phyloP scores from a whole-genome alignment of 2,888 invertebrate species.

The Leptodirus hochenwartii region DNA sequence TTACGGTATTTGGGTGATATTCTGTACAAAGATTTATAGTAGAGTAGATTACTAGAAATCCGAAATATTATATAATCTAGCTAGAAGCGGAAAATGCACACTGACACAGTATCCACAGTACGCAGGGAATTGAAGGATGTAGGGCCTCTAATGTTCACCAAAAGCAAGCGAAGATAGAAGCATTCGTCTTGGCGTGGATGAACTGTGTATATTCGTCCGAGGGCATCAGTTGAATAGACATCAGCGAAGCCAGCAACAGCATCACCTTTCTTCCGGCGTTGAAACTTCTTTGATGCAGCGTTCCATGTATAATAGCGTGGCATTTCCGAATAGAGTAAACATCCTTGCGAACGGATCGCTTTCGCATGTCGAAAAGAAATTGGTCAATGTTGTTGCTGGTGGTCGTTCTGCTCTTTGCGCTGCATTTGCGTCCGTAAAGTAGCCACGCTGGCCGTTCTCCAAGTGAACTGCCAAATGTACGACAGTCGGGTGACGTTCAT shows the following conservation, averaged over 20 bases:
- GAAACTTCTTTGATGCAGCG: constrained; percentile 8
- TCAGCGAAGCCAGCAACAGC: constrained; percentile 5
- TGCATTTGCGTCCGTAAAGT: constrained; percentile 9
- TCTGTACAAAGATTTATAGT: no score
- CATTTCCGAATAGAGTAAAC: constrained; percentile 10
- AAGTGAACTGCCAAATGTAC: constrained; percentile 16
- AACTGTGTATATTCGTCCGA: constrained; percentile 4
- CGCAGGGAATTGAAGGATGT: constrained; percentile 7
- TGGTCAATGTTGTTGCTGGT: no score
- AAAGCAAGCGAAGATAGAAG: constrained; percentile 7
- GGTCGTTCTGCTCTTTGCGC: no score
- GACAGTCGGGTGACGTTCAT: constrained; percentile 18
- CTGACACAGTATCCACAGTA: constrained; percentile 9
- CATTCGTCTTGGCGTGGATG: constrained; percentile 2
- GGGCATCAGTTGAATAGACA: constrained; percentile 7
- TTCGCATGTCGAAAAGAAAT: no score
- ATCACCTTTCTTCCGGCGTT: constrained; percentile 9
- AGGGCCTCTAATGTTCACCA: constrained; percentile 10
- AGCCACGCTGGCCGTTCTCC: constrained; percentile 12
- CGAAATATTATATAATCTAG: no score
- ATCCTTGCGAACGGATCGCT: no score
- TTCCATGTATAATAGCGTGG: constrained; percentile 11
- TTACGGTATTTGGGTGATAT: no score
- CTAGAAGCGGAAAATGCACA: no score
- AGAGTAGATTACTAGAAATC: no score